These are phyloP conservation scores for Cynodonichthys magdalenae DNA, from an alignment of 2,797 vertebrate genomes.

Conservation along the genomic window DNA sequence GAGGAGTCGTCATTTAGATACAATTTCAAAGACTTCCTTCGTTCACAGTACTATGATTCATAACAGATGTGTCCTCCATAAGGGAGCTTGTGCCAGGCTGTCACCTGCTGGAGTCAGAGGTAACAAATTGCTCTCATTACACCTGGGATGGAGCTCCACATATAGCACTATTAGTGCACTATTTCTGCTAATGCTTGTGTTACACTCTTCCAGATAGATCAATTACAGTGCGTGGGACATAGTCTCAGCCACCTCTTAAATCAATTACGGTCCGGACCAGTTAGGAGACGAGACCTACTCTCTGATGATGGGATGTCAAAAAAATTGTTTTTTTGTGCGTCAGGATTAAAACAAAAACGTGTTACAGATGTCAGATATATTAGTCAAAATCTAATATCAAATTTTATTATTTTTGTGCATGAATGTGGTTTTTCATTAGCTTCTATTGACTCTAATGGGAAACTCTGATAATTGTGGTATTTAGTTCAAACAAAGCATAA, in stretches of 20 bases:
- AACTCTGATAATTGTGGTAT: background rate
- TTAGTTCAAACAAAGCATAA: background rate
- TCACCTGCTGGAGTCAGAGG: constrained; percentile 70
- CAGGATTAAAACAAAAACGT: constrained; percentile 10
- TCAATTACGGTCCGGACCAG: constrained; percentile 72
- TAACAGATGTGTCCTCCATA: constrained; percentile 51
- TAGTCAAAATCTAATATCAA: constrained; percentile 17
- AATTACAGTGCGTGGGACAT: constrained; percentile 65
- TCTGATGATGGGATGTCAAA: constrained; percentile 33
- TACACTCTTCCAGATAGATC: constrained; percentile 77
- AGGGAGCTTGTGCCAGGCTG: constrained; percentile 46
- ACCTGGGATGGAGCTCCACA: constrained; percentile 71
- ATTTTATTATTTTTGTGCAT: background rate
- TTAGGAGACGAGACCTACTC: constrained; percentile 52
- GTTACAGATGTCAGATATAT: constrained; percentile 13
- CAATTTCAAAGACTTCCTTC: constrained; percentile 43
- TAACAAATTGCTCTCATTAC: constrained; percentile 83
- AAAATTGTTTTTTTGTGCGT: constrained; percentile 29
- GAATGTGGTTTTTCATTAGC: background rate
- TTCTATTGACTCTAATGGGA: background rate
- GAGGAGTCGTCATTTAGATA: constrained; percentile 3
- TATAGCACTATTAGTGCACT: constrained; percentile 79
- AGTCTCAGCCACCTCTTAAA: constrained; percentile 66
- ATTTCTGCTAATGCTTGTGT: constrained; percentile 77
- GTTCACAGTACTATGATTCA: constrained; percentile 43